Base-by-base conservation (phyloP, 2,113 vertebrate species). In the Mustela lutreola region DNA sequence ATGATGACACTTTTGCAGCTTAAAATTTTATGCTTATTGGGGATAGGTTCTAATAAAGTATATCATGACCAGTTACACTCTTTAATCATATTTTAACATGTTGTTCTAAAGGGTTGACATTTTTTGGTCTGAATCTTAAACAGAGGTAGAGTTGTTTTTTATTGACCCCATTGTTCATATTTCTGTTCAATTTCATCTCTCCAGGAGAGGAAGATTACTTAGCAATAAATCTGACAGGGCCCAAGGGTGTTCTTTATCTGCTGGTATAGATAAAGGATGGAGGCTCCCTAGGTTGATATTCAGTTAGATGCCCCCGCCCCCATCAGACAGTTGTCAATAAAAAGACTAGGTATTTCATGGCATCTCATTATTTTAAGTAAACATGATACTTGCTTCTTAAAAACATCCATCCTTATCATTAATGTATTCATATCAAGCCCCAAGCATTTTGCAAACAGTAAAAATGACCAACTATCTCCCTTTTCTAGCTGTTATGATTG, bases 121-220 rank as follows among this genome's bases (percentile, higher is more conserved):
- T 89, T 76, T 75, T 39, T 28, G 92, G 7, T n/a, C 39, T 48
- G 26, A n/a, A 58, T 87, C 9, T 6, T 88, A 62, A 76, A 92
- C 21, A 92, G 15, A 79, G 6, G 0, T 4, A 50, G 48, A 3
- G 4, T 24, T 26, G 21, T 58, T 65, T 92, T 76, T 70, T 8
- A 28, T 15, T n/a, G 39, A 83, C 24, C 42, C 14, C 6, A 50
- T n/a, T 90, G 60, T 42, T 53, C 31, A 22, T 48, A 28, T 50
- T 81, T 92, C 79, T 90, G 10, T 94, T 96, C 48, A 53, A 2
- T 79, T 65, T 58, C 12, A 12, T 96, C 31, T 82, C 24, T 85
- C 33, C 39, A 73, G 1, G 71, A 71, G 73, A 11, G 7, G 5
- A 90, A 71, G 26, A 45, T 53, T 50, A 36, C 53, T 85, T 96